These are phyloP conservation scores for Salminus brasiliensis DNA, from an alignment of 2,113 vertebrate genomes.

Conservation along the genomic window DNA sequence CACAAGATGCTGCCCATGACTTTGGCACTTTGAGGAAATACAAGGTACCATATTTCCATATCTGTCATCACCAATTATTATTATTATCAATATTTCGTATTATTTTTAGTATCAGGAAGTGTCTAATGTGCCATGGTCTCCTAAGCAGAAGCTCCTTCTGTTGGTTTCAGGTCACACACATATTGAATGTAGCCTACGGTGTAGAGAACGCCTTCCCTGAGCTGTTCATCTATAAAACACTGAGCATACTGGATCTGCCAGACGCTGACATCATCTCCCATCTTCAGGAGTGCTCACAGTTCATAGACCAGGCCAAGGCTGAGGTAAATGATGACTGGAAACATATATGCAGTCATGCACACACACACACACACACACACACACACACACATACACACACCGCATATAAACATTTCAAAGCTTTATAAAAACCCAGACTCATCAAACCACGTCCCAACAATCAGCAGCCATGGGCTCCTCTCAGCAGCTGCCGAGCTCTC, in stretches of 20 bases:
- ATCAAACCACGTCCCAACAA: too few relatives aligned
- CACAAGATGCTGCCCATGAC: constrained; percentile 93
- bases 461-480: too few relatives aligned
- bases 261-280: constrained; percentile 85
- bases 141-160: constrained; percentile 27
- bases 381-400: neutral
- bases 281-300: constrained; percentile 89
- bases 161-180: constrained; percentile 86
- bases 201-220: constrained; percentile 89
- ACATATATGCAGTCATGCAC: too few relatives aligned
- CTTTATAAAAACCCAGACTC: too few relatives aligned
- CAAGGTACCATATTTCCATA: constrained; percentile 75
- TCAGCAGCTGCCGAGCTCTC: too few relatives aligned
- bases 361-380: too few relatives aligned
- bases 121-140: neutral
- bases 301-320: constrained; percentile 84
- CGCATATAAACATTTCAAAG: neutral
- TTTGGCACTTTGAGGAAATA: constrained; percentile 83
- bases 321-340: constrained; percentile 76
- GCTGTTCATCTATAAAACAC: constrained; percentile 76
- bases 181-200: constrained; percentile 93
- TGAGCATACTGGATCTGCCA: constrained; percentile 90
- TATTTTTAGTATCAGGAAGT: too few relatives aligned
- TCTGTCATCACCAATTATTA: neutral
- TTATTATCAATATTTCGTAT: too few relatives aligned